Evolutionary conservation across 2,113 vertebrate genomes (phyloP).

Genomic region (Cyprinodon variegatus): DNA sequence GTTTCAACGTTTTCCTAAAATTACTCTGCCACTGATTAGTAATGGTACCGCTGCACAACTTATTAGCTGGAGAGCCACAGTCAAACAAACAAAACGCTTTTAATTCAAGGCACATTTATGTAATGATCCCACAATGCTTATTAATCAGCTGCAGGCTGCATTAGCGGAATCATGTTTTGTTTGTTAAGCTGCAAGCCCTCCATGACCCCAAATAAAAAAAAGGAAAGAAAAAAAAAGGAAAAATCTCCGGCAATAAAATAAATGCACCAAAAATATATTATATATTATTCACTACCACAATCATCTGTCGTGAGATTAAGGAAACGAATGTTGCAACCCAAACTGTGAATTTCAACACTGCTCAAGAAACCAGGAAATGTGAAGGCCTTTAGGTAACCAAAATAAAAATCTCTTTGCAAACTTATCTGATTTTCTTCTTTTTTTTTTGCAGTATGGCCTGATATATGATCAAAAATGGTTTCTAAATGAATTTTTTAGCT

Average conservation of each 20-base stretch:
- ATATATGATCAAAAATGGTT: too few species aligned
- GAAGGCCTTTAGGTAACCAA: background rate
- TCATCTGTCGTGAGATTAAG: slow-evolving; percentile 2
- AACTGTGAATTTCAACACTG: background rate
- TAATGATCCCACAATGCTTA: slow-evolving; percentile 38
- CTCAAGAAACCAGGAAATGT: background rate
- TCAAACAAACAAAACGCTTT: slow-evolving; percentile 51
- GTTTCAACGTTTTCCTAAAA: slow-evolving; percentile 8
- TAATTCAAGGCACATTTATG: slow-evolving; percentile 37
- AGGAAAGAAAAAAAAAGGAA: too few species aligned
- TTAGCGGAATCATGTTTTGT: slow-evolving; percentile 56
- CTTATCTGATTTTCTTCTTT: background rate
- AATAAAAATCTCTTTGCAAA: background rate
- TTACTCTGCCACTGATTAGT: slow-evolving; percentile 24
- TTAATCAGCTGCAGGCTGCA: slow-evolving; percentile 46
- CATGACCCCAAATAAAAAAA: slow-evolving; percentile 47
- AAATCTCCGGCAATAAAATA: slow-evolving; percentile 25
- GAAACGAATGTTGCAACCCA: background rate
- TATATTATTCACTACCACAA: background rate
- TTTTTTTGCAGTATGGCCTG: too few species aligned
- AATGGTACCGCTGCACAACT: slow-evolving; percentile 32
- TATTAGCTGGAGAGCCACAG: slow-evolving; percentile 1
- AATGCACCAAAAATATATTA: background rate
- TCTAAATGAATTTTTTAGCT: background rate
- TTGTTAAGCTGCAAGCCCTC: slow-evolving; percentile 27